Evolutionary conservation across 1,140 invertebrate genomes (phyloP), one percentile per base, ranked within the genome.

Genomic region (Mercenaria mercenaria): DNA sequence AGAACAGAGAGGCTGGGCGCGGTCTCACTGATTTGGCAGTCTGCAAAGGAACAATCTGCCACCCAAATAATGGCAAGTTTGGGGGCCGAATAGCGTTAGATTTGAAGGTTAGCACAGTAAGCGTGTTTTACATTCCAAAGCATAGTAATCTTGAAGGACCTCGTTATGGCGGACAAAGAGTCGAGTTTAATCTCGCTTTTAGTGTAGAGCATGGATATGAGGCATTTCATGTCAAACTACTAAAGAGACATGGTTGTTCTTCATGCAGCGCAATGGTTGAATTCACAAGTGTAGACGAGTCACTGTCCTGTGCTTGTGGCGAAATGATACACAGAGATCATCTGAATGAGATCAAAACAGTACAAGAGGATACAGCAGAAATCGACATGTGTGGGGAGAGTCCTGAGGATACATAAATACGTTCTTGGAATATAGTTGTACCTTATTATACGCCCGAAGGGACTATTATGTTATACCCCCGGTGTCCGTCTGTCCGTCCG

Each of bases 111-210:
- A 72, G 59, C 15, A 37, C 61, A 32, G 90, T 93, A 0, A 52
- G 74, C n/a, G 90, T 93, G n/a, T 92, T 92, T 34, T 93, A 83
- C 47, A 88, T 93, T 26, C 92, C 92, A 4, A 77, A 89, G 11
- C 77, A 23, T 23, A 82, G 84, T 29, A 26, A 91, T 0, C 74
- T 92, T 26, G 80, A 84, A 0, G 88, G 91, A 15, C 69, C 87
- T 20, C 61, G 82, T 61, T 87, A 90, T 39, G 87, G 76, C 10
- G 89, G 83, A 0, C 61, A 43, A 15, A 72, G 92, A 34, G 92
- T 93, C 0, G 82, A 93, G 67, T 92, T 93, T 69, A 86, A 90
- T 64, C 84, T 93, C 13, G 91, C 87, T 26, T 93, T 93, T 72
- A 90, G 80, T 41, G 50, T 93, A 8, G 85, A 92, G 39, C 47